Evolutionary conservation across 2,888 invertebrate genomes (phyloP).

Genomic region (Hydriomena furcata): DNA sequence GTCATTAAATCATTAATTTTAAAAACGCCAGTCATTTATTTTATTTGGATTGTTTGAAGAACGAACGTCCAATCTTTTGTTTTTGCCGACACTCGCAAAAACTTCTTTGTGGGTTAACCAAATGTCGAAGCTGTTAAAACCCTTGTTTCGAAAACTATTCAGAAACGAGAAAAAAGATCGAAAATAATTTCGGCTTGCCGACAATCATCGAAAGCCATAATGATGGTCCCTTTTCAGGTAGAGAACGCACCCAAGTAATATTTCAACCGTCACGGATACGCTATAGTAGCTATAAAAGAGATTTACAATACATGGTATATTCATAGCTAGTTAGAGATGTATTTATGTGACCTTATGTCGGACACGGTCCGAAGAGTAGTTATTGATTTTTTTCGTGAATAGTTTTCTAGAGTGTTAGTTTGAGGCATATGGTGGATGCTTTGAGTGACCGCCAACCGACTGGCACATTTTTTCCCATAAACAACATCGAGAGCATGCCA

Average conservation of each 20-base stretch:
- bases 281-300: conserved; percentile 75
- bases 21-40: conserved; percentile 44
- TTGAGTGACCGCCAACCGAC: conserved; percentile 63
- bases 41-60: conserved; percentile 59
- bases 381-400: conserved; percentile 69
- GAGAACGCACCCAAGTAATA: conserved; percentile 77
- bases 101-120: conserved; percentile 46
- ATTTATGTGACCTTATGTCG: conserved; percentile 73
- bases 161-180: conserved; percentile 63
- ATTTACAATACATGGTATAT: conserved; percentile 78
- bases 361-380: conserved; percentile 63
- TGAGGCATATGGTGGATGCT: conserved; percentile 71
- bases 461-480: conserved; percentile 55
- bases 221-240: conserved; percentile 81
- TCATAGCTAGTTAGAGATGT: conserved; percentile 72
- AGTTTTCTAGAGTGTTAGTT: conserved; percentile 58
- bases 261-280: conserved; percentile 77
- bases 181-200: conserved; percentile 75
- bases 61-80: conserved; percentile 53
- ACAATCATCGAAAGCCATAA: conserved; percentile 76
- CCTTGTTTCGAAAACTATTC: conserved; percentile 65
- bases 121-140: conserved; percentile 65
- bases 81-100: conserved; percentile 55
- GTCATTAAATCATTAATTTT: conserved; percentile 43
- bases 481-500: conserved; percentile 44